Evolutionary conservation across 2,113 vertebrate genomes (phyloP), one percentile per base, ranked within the genome.

Genomic region (Lynx canadensis): DNA sequence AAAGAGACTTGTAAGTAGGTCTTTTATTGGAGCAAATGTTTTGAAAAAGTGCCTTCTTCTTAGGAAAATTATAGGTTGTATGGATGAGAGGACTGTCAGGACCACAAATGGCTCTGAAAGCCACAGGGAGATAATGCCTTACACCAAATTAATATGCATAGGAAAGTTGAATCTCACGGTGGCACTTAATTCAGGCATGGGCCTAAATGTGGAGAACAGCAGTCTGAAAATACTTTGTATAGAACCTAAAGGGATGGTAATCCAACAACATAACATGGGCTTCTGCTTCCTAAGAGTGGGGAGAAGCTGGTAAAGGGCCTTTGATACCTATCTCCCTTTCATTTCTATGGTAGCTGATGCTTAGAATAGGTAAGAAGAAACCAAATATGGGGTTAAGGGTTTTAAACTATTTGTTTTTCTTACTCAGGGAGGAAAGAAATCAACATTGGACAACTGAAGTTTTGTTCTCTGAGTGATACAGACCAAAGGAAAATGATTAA

Each of bases 151-250:
- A 92, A 25, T 80, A 96, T 94, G 80, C 85, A 86, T 69, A 96
- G 84, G 89, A 97, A 98, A 98, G 96, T 96, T 96, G 84, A 89
- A 23, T 94, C 68, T 97, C 31, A 69, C 78, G 60, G 65, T 63
- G 66, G 38, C 18, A 29, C 88, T 92, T 85, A 96, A 90, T 86
- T 91, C 78, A 95, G 81, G 27, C n/a, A 92, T 25, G 3, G 50
- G 48, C 71, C 74, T 45, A 4, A 74, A 63, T 74, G 60, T 97
- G 41, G 65, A 45, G 83, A 83, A 63, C 7, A 91, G 52, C 52
- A 97, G 88, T 92, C 50, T 78, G 9, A 68, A 60, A 93, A 95
- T 93, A 63, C 50, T 48, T 45, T 80, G 60, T 74, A 31, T 27
- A 19, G 65, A 41, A 87, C 27, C 68, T 33, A 21, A 71, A 94